Conservation (phyloP, 2,888 invertebrate genomes). For the Marronus borbonicus region DNA sequence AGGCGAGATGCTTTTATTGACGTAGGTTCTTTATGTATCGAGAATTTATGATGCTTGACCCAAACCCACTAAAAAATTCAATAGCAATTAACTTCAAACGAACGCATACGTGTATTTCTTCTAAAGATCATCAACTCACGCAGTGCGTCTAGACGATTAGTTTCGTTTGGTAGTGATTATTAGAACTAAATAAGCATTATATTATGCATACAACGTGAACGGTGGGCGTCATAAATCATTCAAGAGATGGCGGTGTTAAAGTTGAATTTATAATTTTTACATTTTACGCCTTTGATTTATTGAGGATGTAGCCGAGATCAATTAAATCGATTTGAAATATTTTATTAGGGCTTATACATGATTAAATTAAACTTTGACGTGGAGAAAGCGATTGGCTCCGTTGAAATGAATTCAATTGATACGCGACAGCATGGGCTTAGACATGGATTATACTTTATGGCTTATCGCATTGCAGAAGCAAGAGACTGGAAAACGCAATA, state of each 20-base stretch:
- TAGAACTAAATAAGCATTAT: slow-evolving; percentile 15
- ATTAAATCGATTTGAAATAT: too few relatives aligned
- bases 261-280: slow-evolving; percentile 1
- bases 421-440: too few relatives aligned
- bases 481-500: too few relatives aligned
- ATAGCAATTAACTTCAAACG: slow-evolving; percentile 16
- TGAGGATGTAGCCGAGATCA: too few relatives aligned
- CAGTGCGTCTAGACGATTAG: slow-evolving; percentile 5
- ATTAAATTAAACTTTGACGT: too few relatives aligned
- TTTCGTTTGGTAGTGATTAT: slow-evolving; percentile 10
- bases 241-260: slow-evolving; percentile 1
- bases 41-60: slow-evolving; percentile 18
- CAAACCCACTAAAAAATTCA: slow-evolving; percentile 14
- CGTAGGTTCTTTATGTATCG: slow-evolving; percentile 8
- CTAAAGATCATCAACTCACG: slow-evolving; percentile 17
- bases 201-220: neutral
- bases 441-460: too few relatives aligned
- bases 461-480: too few relatives aligned
- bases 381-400: too few relatives aligned
- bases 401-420: too few relatives aligned
- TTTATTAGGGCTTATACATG: too few relatives aligned
- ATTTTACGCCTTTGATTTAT: neutral
- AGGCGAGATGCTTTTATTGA: neutral
- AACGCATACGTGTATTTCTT: slow-evolving; percentile 1
- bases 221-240: slow-evolving; percentile 14